Evolutionary conservation across 2,113 vertebrate species (phyloP), one percentile per base, ranked within the genome.

Genomic region (Dunckerocampus dactyliophorus): DNA sequence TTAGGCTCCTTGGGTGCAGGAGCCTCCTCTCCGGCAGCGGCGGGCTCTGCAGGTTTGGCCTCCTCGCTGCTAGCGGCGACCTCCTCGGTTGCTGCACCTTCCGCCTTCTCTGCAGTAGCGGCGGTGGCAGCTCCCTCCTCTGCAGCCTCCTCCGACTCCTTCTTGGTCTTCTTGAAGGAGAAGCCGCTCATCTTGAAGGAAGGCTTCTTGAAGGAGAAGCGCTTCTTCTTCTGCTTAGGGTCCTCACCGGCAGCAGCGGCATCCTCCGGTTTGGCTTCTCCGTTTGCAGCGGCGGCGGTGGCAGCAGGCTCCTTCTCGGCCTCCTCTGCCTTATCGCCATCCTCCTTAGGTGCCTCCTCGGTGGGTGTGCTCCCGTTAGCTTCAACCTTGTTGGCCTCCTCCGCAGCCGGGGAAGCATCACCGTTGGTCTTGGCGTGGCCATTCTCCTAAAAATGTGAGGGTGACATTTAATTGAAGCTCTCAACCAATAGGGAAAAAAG

Each of bases 201-300:
- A 28, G 85, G 94, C 65, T 97, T 95, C 85, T 97, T 96, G 92
- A 97, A 96, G 74, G 95, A 95, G 85, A 95, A 97, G 62, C 95
- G 93, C 89, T 95, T 96, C 87, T 96, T 96, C 91, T 96, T 96
- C 89, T 96, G 95, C 87, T 94, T 94, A 81, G 91, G 93, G 61
- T 94, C 93, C 64, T 95, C 94, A 53, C 83, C 89, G 88, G 77
- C 73, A 6, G 93, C 82, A 47, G 91, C n/a, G n/a, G n/a, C 83
- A 28, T 84, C 87, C 3, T 88, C 87, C 0, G 84, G 60, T 58
- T 88, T 87, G 84, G 81, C 89, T 45, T 93, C 92, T 63, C 90
- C 93, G 17, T 96, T 93, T 51, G n/a, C n/a, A n/a, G 90, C 88
- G 0, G 91, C 57, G 8, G 13, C 90, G 49, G 91, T 88, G 0